Percentiles rank a stretch among this genome's conserved stretches.
phyloP scores from a whole-genome alignment of 2,113 vertebrate genomes.

The Nycticorax nycticorax region DNA sequence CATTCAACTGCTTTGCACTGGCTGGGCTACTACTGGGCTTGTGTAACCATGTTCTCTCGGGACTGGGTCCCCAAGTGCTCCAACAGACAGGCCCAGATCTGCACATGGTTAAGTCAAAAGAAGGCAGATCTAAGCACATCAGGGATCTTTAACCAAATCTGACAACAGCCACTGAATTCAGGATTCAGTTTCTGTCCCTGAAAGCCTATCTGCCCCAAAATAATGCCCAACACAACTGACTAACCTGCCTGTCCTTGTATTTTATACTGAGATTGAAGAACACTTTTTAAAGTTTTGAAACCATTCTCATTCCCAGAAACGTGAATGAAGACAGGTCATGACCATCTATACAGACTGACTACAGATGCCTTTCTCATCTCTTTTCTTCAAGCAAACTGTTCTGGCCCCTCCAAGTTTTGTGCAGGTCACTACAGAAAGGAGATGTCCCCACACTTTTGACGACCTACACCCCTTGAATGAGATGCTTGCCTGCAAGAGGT shows the following conservation, averaged over 20 bases:
- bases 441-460: neutral
- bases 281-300: neutral
- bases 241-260: neutral
- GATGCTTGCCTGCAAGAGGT: neutral
- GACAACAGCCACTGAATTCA: neutral
- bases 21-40: neutral
- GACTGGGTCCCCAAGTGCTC: neutral
- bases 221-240: neutral
- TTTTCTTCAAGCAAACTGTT: neutral
- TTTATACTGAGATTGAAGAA: neutral
- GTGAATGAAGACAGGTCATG: neutral
- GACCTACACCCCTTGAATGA: neutral
- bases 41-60: neutral
- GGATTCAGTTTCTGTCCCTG: neutral
- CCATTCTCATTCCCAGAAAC: neutral
- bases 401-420: neutral
- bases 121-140: neutral
- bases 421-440: neutral
- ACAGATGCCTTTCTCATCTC: neutral
- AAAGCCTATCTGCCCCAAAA: neutral
- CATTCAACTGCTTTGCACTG: conserved; percentile 4
- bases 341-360: neutral
- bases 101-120: neutral
- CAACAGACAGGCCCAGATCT: neutral
- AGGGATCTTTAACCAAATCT: neutral